Evolutionary conservation across 2,888 invertebrate species (phyloP).

Genomic region (Sicus ferrugineus): DNA sequence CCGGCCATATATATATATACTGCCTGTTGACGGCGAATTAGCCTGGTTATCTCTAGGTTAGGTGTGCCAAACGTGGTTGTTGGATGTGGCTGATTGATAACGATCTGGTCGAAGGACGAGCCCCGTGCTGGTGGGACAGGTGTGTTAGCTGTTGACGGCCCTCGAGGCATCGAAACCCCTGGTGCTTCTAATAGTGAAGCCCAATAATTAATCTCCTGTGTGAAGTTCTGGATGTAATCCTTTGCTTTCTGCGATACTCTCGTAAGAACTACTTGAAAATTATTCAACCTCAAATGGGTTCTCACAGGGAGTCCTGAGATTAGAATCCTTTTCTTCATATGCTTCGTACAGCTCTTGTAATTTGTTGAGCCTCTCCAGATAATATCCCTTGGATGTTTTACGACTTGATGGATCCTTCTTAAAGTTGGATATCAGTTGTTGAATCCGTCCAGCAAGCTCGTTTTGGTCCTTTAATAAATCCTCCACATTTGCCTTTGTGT

Average conservation of each 20-base stretch:
- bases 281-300: neutral
- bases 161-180: too few relatives aligned
- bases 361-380: neutral
- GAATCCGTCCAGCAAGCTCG: neutral
- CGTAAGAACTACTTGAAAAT: neutral
- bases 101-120: too few relatives aligned
- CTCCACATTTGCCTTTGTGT: neutral
- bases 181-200: too few relatives aligned
- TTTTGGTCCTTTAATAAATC: neutral
- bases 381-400: neutral
- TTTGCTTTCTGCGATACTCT: neutral
- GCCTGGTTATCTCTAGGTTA: too few relatives aligned
- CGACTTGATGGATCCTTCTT: neutral
- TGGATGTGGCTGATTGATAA: neutral
- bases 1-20: constrained; percentile 1
- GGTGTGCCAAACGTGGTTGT: too few relatives aligned
- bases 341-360: neutral
- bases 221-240: neutral
- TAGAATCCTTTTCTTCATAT: neutral
- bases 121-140: too few relatives aligned
- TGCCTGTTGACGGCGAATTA: too few relatives aligned
- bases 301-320: neutral
- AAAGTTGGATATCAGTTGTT: neutral
- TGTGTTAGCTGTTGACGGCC: too few relatives aligned
- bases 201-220: neutral